A percentile compares a stretch with the other conserved stretches of the same genome.
Evolutionary conservation across 2,113 vertebrate species (phyloP).

Genomic region (Heteronetta atricapilla): DNA sequence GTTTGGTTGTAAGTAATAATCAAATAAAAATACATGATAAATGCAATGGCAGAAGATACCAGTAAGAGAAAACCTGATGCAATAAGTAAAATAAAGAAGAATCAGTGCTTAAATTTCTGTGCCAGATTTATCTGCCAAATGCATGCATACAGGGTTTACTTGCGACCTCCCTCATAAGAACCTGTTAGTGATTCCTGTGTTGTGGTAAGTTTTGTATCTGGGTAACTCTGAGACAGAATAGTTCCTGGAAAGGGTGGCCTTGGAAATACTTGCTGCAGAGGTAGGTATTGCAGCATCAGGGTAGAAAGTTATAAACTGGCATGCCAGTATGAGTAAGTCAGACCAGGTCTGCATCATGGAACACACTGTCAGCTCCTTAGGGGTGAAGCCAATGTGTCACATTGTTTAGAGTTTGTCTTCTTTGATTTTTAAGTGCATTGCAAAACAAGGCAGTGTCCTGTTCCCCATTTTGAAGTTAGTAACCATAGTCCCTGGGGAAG

Average conservation of each 20-base stretch:
- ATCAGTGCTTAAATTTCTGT: neutral
- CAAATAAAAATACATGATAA: neutral
- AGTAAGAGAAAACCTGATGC: neutral
- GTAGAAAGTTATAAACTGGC: neutral
- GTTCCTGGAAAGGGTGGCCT: fast-evolving
- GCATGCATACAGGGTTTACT: neutral
- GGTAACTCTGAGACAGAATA: neutral
- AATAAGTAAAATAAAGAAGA: neutral
- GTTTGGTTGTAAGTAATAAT: neutral
- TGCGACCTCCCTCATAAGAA: neutral
- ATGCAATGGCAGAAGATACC: neutral
- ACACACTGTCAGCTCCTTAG: fast-evolving
- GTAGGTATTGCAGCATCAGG: neutral
- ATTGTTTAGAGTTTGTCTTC: neutral
- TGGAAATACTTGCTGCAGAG: neutral
- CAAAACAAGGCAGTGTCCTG: neutral
- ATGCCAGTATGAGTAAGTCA: neutral
- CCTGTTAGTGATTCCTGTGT: neutral
- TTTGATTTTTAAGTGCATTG: neutral
- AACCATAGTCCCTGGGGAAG: neutral
- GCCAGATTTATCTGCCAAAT: neutral
- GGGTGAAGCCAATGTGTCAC: neutral
- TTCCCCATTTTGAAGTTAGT: neutral
- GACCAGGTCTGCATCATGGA: neutral
- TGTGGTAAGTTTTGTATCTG: fast-evolving